Base-by-base conservation (phyloP, 2,888 invertebrate species). In the Spodoptera exigua region DNA sequence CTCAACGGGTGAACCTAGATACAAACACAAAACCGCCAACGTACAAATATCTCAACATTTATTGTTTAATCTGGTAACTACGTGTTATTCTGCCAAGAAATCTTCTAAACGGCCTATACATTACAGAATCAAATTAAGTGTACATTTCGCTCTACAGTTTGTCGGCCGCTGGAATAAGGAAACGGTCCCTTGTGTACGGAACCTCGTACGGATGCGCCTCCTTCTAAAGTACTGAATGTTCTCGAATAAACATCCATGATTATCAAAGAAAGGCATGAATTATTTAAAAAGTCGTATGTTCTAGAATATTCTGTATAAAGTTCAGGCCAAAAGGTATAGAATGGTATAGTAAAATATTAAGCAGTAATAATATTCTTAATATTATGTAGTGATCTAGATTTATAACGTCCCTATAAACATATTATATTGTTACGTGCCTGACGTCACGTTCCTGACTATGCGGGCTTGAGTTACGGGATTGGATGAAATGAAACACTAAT, bases 41-140 rank as follows among this genome's bases (percentile, higher is more conserved):
- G 34, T 46, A 48, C 65, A 62, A 35, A 32, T 40, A 27, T 18
- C 13, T 47, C 41, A 56, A 48, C 49, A 55, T 45, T 46, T 40
- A 43, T 66, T 45, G 52, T 41, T 57, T 61, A 66, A 75, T 62
- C 45, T 55, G 18, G 41, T 49, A 47, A 55, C 67, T 52, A 60
- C 54, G 55, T 43, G 12, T 46, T 75, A 62, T 55, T 57, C 13
- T 46, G 46, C 48, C 52, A 66, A 57, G 61, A 61, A 71, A 73
- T 75, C 59, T 75, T 52, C 62, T 60, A 60, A 73, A 71, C 54
- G 54, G 73, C 56, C 76, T 62, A 59, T 61, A 76, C 35, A 62
- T 73, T 71, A 75, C 60, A 34, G 53, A 67, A 71, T 71, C 57
- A 76, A 76, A 67, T 73, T 73, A 62, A 67, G 62, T 70, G 67